Base-by-base conservation (phyloP, 2,113 vertebrate species). In the Corythoichthys haematopterus region DNA sequence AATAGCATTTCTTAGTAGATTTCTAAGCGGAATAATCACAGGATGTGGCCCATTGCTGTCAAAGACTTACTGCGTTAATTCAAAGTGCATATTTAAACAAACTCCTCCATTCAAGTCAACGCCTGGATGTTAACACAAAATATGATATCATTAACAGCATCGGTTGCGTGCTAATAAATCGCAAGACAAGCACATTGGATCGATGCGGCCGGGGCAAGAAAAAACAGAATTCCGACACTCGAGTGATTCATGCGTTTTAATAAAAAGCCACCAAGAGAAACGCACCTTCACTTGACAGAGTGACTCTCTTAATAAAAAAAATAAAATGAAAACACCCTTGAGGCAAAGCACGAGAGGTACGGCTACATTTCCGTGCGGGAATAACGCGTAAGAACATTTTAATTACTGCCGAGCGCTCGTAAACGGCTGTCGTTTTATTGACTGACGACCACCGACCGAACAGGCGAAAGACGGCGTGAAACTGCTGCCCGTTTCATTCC, bases 211-310 rank as follows among this genome's bases (percentile, higher is more conserved):
- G 40, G 9, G 40, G 40, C 40, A 40, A 6, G 6, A 40, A 40
- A 40, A 40, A 8, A 43, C 40, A 8, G 40, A 43, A 43, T 43
- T 43, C 40, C 40, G 6, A 43, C 40, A 43, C 6, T 43, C 40
- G 40, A 8, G 67, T 70, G 68, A 85, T 81, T 83, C 68, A 68
- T 65, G 71, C 10, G 59, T 43, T 79, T 87, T 80, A 79, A 86
- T 77, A 79, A 85, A 74, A 74, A 65, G 37, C 66, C 2, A 3
- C 76, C 66, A 36, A 10, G 63, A 82, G 76, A 72, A 83, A 82
- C 69, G 71, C 82, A 82, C 81, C 83, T 69, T 88, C 79, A 82
- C 73, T 74, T 71, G 63, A 47, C 48, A 51, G 15, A 15, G 48
- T 15, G 48, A 13, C 46, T 47, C 46, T 51, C 48, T 51, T 16